A percentile compares a stretch with the other conserved stretches of the same genome.
Evolutionary conservation across 2,888 invertebrate genomes (phyloP).

Genomic region (Dolomedes plantarius): DNA sequence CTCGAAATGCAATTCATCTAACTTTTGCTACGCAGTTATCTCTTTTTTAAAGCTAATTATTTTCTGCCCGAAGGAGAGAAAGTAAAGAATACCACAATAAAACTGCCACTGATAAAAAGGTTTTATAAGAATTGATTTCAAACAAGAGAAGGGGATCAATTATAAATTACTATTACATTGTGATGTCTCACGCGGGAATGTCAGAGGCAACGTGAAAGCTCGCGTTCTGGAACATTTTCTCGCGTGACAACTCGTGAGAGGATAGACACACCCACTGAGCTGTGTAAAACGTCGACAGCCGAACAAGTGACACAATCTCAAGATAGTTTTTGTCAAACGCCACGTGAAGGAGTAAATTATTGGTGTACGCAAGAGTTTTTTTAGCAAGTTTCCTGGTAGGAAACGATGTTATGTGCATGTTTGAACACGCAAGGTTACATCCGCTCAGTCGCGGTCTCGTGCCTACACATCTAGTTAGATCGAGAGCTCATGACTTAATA

Average conservation of each 20-base stretch:
- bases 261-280: conserved; percentile 54
- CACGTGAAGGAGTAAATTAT: conserved; percentile 53
- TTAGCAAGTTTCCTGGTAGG: conserved; percentile 39
- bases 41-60: background rate
- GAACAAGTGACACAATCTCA: conserved; percentile 46
- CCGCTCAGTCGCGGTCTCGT: background rate
- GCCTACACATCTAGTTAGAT: background rate
- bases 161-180: conserved; percentile 63
- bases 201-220: conserved; percentile 37
- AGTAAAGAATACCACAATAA: background rate
- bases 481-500: background rate
- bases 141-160: conserved; percentile 31
- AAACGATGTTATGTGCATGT: conserved; percentile 21
- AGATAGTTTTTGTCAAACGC: conserved; percentile 49
- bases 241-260: conserved; percentile 28
- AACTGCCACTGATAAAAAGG: conserved; percentile 16
- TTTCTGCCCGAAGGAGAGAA: background rate
- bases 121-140: conserved; percentile 20
- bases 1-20: background rate
- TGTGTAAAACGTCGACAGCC: conserved; percentile 41
- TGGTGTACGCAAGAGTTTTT: conserved; percentile 19
- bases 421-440: conserved; percentile 35
- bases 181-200: conserved; percentile 45
- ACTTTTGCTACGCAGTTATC: background rate
- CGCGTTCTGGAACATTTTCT: conserved; percentile 40